Conservation (phyloP, 2,113 vertebrate genomes). For the Pedionomus torquatus region DNA sequence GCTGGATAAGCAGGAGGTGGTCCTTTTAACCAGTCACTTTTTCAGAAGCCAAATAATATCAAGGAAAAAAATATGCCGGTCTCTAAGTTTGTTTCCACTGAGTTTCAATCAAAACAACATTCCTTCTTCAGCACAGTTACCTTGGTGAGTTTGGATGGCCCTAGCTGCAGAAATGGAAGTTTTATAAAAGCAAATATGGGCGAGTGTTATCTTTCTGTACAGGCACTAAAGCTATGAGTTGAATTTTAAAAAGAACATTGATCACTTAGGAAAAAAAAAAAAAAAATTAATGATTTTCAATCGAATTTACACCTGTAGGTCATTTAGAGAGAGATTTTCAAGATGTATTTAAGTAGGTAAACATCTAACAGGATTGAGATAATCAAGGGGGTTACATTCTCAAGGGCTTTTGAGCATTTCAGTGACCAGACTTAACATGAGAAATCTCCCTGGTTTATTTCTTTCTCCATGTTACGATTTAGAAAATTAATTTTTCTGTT, state of each 20-base stretch:
- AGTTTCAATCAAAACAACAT: not conserved
- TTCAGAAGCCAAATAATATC: not conserved
- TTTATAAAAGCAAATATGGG: not conserved
- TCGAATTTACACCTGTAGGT: not conserved
- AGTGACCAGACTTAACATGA: not conserved
- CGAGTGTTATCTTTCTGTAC: not conserved
- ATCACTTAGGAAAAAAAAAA: not conserved
- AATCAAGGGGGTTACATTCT: not conserved
- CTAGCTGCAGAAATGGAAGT: not conserved
- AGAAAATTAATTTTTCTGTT: not conserved
- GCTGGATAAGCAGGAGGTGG: not conserved
- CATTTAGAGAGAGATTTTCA: not conserved
- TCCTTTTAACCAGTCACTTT: not conserved
- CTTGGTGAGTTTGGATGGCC: not conserved
- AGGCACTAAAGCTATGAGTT: not conserved
- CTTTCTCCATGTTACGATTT: not conserved
- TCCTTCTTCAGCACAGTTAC: not conserved
- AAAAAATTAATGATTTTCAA: not conserved
- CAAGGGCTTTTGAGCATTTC: not conserved
- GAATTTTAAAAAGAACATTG: not conserved
- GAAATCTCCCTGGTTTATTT: not conserved
- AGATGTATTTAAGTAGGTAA: conserved; percentile 8
- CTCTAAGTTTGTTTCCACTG: not conserved
- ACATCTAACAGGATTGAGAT: not conserved
- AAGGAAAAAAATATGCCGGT: not conserved